Evolutionary conservation across 2,113 vertebrate species (phyloP).

Genomic region (Gavia stellata): DNA sequence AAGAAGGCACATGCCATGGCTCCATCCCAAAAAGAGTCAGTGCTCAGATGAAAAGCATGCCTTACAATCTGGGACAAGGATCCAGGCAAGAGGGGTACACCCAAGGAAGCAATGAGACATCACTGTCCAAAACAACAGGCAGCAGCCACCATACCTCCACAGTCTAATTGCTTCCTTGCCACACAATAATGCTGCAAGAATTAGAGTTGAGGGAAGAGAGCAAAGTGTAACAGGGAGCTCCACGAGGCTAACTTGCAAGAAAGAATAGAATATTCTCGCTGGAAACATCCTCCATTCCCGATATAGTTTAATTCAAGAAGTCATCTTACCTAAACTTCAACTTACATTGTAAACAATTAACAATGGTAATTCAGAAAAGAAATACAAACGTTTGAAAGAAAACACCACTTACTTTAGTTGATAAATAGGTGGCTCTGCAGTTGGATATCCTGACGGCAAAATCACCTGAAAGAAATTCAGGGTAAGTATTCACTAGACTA

Average conservation of each 20-base stretch:
- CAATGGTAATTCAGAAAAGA: not conserved
- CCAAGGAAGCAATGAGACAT: not conserved
- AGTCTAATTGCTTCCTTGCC: not conserved
- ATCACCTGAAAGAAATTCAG: slow-evolving; percentile 80
- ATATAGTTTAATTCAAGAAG: not conserved
- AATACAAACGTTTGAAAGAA: not conserved
- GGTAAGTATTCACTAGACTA: not conserved
- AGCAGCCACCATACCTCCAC: not conserved
- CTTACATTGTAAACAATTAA: not conserved
- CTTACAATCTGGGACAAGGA: not conserved
- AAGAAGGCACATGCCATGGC: not conserved
- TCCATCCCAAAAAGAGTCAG: not conserved
- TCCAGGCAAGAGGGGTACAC: not conserved
- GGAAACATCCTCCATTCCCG: not conserved
- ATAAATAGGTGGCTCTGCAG: slow-evolving; percentile 88
- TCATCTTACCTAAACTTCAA: not conserved
- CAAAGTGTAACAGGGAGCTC: not conserved
- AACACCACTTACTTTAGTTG: slow-evolving; percentile 88
- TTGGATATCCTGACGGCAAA: slow-evolving; percentile 88
- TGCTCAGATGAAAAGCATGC: not conserved
- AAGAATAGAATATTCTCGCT: not conserved
- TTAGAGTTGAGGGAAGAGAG: not conserved
- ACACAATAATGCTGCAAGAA: not conserved
- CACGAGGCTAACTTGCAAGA: not conserved
- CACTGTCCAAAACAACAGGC: not conserved